Evolutionary conservation across 2,113 vertebrate species (phyloP).

Genomic region (Megalops atlanticus): DNA sequence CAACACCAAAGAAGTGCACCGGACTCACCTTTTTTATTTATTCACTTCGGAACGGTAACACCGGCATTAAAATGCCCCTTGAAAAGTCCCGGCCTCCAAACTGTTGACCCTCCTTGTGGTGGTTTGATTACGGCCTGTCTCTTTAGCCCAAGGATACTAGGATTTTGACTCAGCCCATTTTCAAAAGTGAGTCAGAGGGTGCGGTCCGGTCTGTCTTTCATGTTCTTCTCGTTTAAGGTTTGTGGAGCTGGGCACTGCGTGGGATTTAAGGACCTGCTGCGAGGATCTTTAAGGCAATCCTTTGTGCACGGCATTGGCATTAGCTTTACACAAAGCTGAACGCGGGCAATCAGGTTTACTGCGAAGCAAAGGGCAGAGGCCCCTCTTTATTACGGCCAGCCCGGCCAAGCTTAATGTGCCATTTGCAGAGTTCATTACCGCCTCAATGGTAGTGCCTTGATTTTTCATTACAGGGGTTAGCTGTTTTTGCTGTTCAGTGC

Average conservation of each 20-base stretch:
- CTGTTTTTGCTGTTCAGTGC: background rate
- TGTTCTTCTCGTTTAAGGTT: background rate
- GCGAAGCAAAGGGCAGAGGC: background rate
- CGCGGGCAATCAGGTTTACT: slow-evolving; percentile 2
- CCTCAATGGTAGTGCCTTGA: background rate
- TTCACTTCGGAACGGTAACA: background rate
- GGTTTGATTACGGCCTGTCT: background rate
- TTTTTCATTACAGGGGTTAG: background rate
- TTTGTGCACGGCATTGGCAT: background rate
- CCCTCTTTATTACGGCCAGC: background rate
- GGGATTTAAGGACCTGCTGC: background rate
- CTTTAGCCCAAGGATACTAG: background rate
- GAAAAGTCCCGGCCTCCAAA: background rate
- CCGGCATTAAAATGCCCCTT: background rate
- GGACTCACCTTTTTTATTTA: too few relatives aligned
- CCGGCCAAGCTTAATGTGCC: background rate
- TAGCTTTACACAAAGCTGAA: background rate
- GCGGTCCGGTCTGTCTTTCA: background rate
- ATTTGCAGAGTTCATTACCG: background rate
- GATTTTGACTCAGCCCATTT: background rate
- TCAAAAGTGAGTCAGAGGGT: background rate
- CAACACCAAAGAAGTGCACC: background rate
- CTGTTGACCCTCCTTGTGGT: background rate
- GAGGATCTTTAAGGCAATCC: background rate
- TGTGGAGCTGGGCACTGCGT: background rate